These are phyloP conservation scores for Epistrophe eligans DNA, from an alignment of 2,888 invertebrate genomes.

Conservation along the genomic window DNA sequence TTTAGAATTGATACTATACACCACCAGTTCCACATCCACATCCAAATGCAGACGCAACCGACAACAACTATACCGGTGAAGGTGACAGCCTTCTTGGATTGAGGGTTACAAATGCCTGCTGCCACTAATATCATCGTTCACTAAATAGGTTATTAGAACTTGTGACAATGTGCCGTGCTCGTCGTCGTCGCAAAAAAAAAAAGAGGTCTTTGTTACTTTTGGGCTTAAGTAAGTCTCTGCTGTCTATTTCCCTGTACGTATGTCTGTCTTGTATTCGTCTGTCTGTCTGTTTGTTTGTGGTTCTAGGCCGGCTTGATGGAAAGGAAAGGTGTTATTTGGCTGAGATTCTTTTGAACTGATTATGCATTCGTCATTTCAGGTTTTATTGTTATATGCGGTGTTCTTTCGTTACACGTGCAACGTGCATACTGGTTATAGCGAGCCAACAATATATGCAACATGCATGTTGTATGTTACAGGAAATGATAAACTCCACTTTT, in stretches of 20 bases:
- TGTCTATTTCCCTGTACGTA: background rate
- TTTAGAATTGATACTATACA: conserved; percentile 21
- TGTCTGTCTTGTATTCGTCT: background rate
- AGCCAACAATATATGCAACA: conserved; percentile 41
- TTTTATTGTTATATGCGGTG: conserved; percentile 31
- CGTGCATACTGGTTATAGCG: conserved; percentile 40
- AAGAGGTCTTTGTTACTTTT: conserved; percentile 23
- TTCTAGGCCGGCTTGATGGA: conserved; percentile 37
- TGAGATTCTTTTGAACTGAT: conserved; percentile 41
- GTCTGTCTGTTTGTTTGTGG: conserved; percentile 28
- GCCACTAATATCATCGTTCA: conserved; percentile 63
- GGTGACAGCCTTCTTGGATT: conserved; percentile 44
- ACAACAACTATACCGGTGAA: conserved; percentile 15
- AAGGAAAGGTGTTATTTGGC: conserved; percentile 65
- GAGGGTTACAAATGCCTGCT: conserved; percentile 53
- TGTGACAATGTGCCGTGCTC: conserved; percentile 59
- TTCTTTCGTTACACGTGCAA: conserved; percentile 35
- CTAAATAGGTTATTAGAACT: conserved; percentile 76
- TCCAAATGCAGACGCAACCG: conserved; percentile 29
- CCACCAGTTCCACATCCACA: conserved; percentile 21
- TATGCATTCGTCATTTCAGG: conserved; percentile 48
- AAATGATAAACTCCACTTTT: conserved; percentile 50
- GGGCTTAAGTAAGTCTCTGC: conserved; percentile 16
- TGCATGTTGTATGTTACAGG: conserved; percentile 54
- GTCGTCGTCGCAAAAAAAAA: conserved; percentile 9